Evolutionary conservation across 2,113 vertebrate species (phyloP).

Genomic region (Glaucidium brasilianum): DNA sequence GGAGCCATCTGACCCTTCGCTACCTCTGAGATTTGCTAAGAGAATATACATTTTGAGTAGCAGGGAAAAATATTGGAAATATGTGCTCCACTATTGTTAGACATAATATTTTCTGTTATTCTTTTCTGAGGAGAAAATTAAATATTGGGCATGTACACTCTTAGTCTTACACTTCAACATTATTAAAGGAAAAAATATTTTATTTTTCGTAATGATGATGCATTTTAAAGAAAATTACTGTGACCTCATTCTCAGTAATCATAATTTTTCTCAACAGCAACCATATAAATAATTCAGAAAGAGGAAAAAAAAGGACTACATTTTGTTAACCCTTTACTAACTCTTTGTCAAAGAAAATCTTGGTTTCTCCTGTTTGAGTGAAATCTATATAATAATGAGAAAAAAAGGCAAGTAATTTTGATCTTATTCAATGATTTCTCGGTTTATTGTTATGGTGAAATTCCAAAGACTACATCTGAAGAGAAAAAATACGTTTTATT

Average conservation of each 20-base stretch:
- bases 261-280: not conserved
- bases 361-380: not conserved
- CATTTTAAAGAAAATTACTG: not conserved
- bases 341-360: not conserved
- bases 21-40: not conserved
- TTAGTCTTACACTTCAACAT: not conserved
- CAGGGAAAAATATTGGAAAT: not conserved
- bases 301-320: accelerated
- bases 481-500: not conserved
- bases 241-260: not conserved
- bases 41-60: not conserved
- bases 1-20: not conserved
- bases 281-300: not conserved
- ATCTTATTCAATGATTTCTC: not conserved
- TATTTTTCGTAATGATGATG: not conserved
- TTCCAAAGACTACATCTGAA: not conserved
- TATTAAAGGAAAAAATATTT: not conserved
- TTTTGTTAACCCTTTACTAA: not conserved
- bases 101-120: not conserved
- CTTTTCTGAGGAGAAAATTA: not conserved
- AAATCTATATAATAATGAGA: not conserved
- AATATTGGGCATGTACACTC: not conserved
- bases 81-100: accelerated
- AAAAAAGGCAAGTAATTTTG: not conserved
- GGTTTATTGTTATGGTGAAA: not conserved